Conservation (phyloP, 2,113 vertebrate species). For the Hypocryptadius cinnamomeus region DNA sequence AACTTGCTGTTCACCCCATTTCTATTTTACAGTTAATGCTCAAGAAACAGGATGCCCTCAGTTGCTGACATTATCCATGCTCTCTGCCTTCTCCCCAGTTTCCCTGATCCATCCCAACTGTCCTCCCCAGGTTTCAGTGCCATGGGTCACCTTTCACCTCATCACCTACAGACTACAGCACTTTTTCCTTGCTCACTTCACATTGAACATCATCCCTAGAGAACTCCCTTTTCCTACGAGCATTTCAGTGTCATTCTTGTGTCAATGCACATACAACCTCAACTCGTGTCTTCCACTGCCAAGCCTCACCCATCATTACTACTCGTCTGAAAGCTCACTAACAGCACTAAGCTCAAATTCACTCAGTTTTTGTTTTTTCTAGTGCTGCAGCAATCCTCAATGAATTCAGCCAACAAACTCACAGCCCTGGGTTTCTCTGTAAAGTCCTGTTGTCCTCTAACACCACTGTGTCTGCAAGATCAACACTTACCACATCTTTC, state of each 20-base stretch:
- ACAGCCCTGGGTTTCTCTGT: background rate
- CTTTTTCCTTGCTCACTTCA: background rate
- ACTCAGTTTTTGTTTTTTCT: background rate
- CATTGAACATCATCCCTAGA: background rate
- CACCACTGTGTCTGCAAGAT: background rate
- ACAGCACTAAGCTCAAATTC: background rate
- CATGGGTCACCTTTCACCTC: background rate
- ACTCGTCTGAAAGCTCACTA: background rate
- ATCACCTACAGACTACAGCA: background rate
- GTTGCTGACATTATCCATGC: background rate
- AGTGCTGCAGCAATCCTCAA: background rate
- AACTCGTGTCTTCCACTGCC: background rate
- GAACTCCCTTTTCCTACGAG: background rate
- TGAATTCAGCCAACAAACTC: background rate
- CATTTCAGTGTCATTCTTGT: background rate
- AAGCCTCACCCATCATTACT: background rate
- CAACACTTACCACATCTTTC: background rate
- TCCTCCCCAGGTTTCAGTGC: background rate
- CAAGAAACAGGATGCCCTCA: background rate
- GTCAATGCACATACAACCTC: fast-evolving
- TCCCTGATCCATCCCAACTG: background rate
- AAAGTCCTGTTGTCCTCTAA: background rate
- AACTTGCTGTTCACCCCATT: background rate
- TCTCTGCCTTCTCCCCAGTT: background rate
- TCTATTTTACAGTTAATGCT: background rate